A percentile compares a stretch with the other conserved stretches of the same genome.
Evolutionary conservation across 1,140 invertebrate genomes (phyloP).

Genomic region (Drosophila varians): DNA sequence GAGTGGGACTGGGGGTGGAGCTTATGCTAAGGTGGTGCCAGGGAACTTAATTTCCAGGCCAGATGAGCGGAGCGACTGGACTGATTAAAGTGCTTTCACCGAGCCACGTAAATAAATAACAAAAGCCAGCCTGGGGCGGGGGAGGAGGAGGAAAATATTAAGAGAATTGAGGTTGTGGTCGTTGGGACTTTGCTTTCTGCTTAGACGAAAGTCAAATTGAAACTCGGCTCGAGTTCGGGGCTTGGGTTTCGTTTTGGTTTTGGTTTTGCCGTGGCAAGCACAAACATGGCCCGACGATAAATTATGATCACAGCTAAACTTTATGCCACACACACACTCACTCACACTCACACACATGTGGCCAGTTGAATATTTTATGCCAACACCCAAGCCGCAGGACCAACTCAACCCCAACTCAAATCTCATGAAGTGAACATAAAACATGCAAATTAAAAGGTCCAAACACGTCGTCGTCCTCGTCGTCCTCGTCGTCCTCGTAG

Average conservation of each 20-base stretch:
- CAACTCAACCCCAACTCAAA: conserved; percentile 64
- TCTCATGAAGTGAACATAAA: conserved; percentile 81
- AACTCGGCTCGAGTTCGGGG: conserved; percentile 34
- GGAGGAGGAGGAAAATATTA: conserved; percentile 31
- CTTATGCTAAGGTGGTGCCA: conserved; percentile 21
- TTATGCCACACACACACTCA: conserved; percentile 43
- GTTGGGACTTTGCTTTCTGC: conserved; percentile 6
- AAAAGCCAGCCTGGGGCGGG: conserved; percentile 19
- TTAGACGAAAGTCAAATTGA: conserved; percentile 66
- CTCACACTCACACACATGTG: conserved; percentile 55
- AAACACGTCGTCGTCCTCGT: conserved; percentile 73
- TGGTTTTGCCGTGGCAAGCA: conserved; percentile 10
- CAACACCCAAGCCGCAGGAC: conserved; percentile 70
- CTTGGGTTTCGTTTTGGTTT: neutral
- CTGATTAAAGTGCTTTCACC: conserved; percentile 75
- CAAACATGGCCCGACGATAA: conserved; percentile 54
- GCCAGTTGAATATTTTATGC: conserved; percentile 78
- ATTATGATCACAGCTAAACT: conserved; percentile 76
- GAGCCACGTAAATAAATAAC: conserved; percentile 75
- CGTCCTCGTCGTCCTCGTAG: conserved; percentile 17
- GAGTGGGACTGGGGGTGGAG: neutral
- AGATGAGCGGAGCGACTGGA: conserved; percentile 49
- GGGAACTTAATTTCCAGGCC: conserved; percentile 55
- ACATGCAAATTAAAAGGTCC: conserved; percentile 81
- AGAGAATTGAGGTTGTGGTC: conserved; percentile 45